Evolutionary conservation across 1,140 invertebrate genomes (phyloP), one percentile per base, ranked within the genome.

Genomic region (Bombus difficillimus): DNA sequence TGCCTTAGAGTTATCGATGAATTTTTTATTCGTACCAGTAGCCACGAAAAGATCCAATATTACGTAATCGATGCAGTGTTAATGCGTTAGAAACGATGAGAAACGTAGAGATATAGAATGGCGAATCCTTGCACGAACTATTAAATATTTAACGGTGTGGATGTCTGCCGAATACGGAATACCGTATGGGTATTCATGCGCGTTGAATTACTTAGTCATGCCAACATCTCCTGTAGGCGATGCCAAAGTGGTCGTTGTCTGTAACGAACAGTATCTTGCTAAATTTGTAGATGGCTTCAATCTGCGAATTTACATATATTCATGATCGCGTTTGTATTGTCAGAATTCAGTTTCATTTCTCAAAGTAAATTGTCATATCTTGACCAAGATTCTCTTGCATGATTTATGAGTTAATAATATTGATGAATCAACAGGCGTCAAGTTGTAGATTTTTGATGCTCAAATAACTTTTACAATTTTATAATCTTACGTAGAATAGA

Each of bases 181-280:
- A 62, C 66, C 76, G 47, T 79, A 43, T 72, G 53, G 37, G 53
- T 73, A 85, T 85, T 85, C 83, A 85, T 66, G 83, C 83, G 77
- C 69, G 68, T 53, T 85, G 72, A 85, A 85, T 85, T 85, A 85
- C 68, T 80, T 43, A 80, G 77, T 71, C 83, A 41, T 73, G 41
- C 77, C 39, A 73, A 39, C 68, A 53, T 72, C 83, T 66, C 41
- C 32, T 18, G 39, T 37, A 59, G 66, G 34, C 43, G 53, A 83
- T 57, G 39, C 59, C 32, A 37, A 53, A 83, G 47, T 83, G 64
- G 74, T 68, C 62, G 74, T 15, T 41, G 62, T 76, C 43, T 78
- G 83, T 47, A 85, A 39, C 76, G 53, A 53, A 59, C 53, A 73
- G n/a, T 39, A 57, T 79, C 77, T 85, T 73, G 66, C 64, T 37